A percentile compares a stretch with the other conserved stretches of the same genome.
Conservation (phyloP, 1,140 invertebrate genomes). For the Atta texana region DNA sequence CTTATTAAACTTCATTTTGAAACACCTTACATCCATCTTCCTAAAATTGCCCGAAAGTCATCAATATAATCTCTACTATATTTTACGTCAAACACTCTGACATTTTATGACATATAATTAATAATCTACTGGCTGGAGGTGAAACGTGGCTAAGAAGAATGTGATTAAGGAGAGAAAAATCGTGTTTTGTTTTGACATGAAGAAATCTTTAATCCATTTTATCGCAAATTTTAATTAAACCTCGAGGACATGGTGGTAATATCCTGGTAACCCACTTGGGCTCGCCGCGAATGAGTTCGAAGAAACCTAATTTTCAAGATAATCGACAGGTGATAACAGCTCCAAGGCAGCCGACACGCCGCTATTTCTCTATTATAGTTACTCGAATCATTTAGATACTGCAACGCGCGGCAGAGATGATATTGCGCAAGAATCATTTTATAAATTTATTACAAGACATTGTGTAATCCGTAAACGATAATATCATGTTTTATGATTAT, state of each 20-base stretch:
- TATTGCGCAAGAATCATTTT: neutral
- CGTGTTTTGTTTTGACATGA: conserved; percentile 32
- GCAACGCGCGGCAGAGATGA: conserved; percentile 12
- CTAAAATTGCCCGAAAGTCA: neutral
- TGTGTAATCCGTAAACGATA: neutral
- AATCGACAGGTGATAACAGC: conserved; percentile 55
- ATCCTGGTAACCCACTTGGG: neutral
- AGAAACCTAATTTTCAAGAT: conserved; percentile 55
- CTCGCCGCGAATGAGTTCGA: conserved; percentile 10
- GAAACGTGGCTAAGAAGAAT: neutral
- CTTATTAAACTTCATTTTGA: neutral
- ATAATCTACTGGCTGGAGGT: neutral
- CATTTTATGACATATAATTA: conserved; percentile 21
- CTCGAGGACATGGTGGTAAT: conserved; percentile 17
- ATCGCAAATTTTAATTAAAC: conserved; percentile 53
- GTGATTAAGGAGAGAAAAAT: conserved; percentile 23
- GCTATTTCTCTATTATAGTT: neutral
- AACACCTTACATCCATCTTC: neutral
- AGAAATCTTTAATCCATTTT: conserved; percentile 34
- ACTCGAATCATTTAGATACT: neutral
- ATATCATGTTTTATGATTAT: neutral
- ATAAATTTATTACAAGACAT: neutral
- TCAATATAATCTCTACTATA: conserved; percentile 17
- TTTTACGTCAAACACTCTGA: neutral
- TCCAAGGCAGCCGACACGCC: conserved; percentile 14